These are phyloP conservation scores for Drosophila serrata DNA, from an alignment of 1,140 invertebrate genomes.

Conservation along the genomic window DNA sequence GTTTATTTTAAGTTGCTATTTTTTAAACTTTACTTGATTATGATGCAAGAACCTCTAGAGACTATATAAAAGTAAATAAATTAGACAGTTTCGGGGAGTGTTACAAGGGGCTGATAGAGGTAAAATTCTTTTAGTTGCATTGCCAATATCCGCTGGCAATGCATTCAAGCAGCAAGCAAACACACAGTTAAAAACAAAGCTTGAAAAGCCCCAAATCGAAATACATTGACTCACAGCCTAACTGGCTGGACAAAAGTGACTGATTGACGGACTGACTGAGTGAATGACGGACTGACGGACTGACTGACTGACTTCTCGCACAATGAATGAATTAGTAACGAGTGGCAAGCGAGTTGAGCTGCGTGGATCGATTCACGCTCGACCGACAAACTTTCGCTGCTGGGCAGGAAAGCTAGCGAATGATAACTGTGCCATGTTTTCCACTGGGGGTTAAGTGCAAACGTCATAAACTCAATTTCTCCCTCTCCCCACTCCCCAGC, in stretches of 20 bases:
- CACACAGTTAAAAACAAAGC: slow-evolving; percentile 16
- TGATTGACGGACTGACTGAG: not conserved
- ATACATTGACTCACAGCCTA: slow-evolving; percentile 17
- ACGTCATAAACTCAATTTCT: slow-evolving; percentile 77
- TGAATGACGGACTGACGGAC: slow-evolving; percentile 6
- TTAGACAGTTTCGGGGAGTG: not conserved
- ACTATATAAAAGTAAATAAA: not conserved
- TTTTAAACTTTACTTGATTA: not conserved
- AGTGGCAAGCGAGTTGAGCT: slow-evolving; percentile 13
- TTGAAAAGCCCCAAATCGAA: slow-evolving; percentile 22
- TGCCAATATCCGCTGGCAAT: slow-evolving; percentile 72
- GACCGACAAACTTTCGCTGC: slow-evolving; percentile 39
- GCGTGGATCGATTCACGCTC: slow-evolving; percentile 52
- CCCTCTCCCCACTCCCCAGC: slow-evolving; percentile 17
- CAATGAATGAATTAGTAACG: slow-evolving; percentile 50
- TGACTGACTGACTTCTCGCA: slow-evolving; percentile 3
- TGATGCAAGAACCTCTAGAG: not conserved
- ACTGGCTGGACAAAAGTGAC: slow-evolving; percentile 15
- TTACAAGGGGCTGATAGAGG: not conserved
- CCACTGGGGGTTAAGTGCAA: slow-evolving; percentile 71
- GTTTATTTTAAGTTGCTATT: no score
- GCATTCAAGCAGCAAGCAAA: slow-evolving; percentile 72
- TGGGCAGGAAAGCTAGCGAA: slow-evolving; percentile 30
- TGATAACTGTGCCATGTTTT: slow-evolving; percentile 76
- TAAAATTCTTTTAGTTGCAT: slow-evolving; percentile 30